Evolutionary conservation across 2,113 vertebrate species (phyloP).

Genomic region (Nicator chloris): DNA sequence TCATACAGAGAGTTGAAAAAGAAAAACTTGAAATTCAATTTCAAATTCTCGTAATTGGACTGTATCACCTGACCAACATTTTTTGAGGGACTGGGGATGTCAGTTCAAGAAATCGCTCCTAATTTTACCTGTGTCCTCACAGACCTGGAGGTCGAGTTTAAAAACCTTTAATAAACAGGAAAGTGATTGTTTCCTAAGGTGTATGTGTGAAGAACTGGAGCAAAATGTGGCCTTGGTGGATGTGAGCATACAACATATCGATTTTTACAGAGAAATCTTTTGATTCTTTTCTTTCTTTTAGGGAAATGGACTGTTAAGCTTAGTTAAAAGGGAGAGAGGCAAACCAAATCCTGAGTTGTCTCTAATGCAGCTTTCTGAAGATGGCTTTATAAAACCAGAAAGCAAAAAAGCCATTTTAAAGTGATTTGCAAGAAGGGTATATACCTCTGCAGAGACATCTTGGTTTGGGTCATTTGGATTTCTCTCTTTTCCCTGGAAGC

Average conservation of each 20-base stretch:
- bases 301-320: neutral
- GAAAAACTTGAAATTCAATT: neutral
- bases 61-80: neutral
- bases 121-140: neutral
- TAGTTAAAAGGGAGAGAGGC: constrained; percentile 8
- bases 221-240: neutral
- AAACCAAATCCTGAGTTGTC: constrained; percentile 11
- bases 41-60: neutral
- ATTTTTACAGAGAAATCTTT: neutral
- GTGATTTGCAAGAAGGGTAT: constrained; percentile 54
- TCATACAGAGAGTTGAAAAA: neutral
- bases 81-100: neutral
- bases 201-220: neutral
- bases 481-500: constrained; percentile 67
- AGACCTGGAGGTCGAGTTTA: neutral
- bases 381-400: constrained; percentile 23
- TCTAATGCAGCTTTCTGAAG: constrained; percentile 39
- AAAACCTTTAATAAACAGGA: neutral
- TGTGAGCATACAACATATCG: neutral
- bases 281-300: constrained; percentile 1
- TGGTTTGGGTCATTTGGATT: constrained; percentile 66
- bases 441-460: constrained; percentile 60
- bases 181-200: neutral
- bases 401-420: constrained; percentile 43
- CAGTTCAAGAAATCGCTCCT: neutral